These are phyloP conservation scores for Euwallacea similis DNA, from an alignment of 1,140 invertebrate species.

Conservation along the genomic window DNA sequence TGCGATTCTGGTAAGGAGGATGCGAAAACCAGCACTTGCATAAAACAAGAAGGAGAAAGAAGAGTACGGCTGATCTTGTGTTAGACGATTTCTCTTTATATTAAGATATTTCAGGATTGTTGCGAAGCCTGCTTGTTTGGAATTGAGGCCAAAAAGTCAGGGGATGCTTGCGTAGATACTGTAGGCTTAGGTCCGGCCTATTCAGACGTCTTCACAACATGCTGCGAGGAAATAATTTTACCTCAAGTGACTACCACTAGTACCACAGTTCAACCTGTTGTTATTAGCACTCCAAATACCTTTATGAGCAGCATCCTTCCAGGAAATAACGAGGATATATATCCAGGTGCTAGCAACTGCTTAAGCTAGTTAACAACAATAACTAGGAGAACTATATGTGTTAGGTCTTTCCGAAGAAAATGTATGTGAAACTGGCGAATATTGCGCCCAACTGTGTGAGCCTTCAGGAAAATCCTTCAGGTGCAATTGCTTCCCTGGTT, in stretches of 20 bases:
- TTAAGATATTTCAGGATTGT: slow-evolving; percentile 44
- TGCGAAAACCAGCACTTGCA: slow-evolving; percentile 34
- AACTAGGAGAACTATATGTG: neutral
- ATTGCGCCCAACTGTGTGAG: slow-evolving; percentile 73
- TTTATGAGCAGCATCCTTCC: neutral
- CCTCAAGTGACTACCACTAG: slow-evolving; percentile 37
- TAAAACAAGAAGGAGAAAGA: slow-evolving; percentile 27
- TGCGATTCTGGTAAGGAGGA: slow-evolving; percentile 42
- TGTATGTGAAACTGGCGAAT: slow-evolving; percentile 67
- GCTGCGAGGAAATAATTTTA: slow-evolving; percentile 43
- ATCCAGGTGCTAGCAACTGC: slow-evolving; percentile 4
- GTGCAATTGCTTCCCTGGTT: slow-evolving; percentile 72
- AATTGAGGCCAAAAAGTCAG: slow-evolving; percentile 37
- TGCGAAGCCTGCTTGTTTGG: slow-evolving; percentile 50
- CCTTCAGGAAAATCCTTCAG: slow-evolving; percentile 68
- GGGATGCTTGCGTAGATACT: slow-evolving; percentile 37
- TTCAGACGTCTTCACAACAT: slow-evolving; percentile 44
- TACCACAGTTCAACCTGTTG: slow-evolving; percentile 30
- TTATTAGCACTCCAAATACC: neutral
- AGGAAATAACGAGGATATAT: slow-evolving; percentile 10
- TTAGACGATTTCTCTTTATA: neutral
- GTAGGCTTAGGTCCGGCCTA: slow-evolving; percentile 42
- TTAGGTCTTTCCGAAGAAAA: slow-evolving; percentile 57
- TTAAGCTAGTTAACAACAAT: neutral
- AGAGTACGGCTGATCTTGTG: slow-evolving; percentile 22